Conservation (phyloP, 2,888 invertebrate species). For the Eugnorisma glareosa region DNA sequence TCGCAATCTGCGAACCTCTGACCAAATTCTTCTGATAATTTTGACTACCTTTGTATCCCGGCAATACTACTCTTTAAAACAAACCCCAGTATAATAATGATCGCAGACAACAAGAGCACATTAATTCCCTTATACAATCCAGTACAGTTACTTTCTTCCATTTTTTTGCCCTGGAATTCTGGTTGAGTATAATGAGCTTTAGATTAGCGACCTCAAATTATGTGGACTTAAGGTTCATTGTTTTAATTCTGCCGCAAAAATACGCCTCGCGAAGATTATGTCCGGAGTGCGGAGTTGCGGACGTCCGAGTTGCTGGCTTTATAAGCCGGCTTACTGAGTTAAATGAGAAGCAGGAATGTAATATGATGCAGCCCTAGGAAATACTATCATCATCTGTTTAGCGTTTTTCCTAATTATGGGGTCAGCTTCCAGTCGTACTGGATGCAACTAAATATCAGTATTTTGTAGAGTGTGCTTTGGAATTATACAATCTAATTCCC, state of each 20-base stretch:
- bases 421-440: no score
- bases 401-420: no score
- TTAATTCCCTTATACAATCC: neutral
- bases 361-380: constrained; percentile 11
- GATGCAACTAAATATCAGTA: no score
- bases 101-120: neutral
- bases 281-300: constrained; percentile 1
- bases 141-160: neutral
- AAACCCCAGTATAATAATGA: neutral
- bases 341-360: constrained; percentile 38
- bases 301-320: constrained; percentile 40
- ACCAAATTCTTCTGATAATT: neutral
- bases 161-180: constrained; percentile 14
- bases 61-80: neutral
- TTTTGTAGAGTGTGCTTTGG: no score
- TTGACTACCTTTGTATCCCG: neutral
- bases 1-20: neutral
- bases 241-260: constrained; percentile 59
- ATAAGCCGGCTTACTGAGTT: constrained; percentile 50
- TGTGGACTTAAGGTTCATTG: constrained; percentile 39
- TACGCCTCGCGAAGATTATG: constrained; percentile 55
- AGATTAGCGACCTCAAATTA: constrained; percentile 59
- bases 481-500: no score
- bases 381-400: no score
- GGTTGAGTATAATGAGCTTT: constrained; percentile 46